Conservation (phyloP, 2,797 vertebrate species). For the Tangara arthus region DNA sequence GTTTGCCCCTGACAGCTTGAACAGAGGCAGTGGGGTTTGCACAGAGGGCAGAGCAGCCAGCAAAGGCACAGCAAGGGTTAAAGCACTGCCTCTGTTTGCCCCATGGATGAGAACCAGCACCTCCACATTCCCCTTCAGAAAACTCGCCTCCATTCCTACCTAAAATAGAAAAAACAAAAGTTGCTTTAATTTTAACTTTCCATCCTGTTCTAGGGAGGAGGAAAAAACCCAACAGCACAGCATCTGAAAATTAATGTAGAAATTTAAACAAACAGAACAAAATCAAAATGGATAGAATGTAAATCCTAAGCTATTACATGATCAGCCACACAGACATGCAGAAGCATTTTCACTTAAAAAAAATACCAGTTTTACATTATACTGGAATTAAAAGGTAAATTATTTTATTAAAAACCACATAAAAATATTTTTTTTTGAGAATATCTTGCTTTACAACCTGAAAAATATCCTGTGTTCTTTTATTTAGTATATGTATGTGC, state of each 20-base stretch:
- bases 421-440: not conserved
- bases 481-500: not conserved
- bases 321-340: not conserved
- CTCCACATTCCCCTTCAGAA: not conserved
- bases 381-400: not conserved
- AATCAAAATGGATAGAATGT: not conserved
- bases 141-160: fast-evolving
- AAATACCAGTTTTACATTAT: not conserved
- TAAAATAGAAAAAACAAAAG: not conserved
- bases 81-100: not conserved
- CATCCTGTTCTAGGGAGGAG: fast-evolving
- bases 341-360: not conserved
- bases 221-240: fast-evolving
- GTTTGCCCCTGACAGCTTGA: not conserved
- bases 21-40: not conserved
- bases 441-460: not conserved
- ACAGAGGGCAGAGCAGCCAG: not conserved
- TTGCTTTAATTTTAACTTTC: not conserved
- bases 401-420: not conserved
- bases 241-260: not conserved
- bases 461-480: not conserved
- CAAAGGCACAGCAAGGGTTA: fast-evolving
- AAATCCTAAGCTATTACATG: not conserved
- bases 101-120: not conserved
- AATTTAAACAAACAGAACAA: not conserved